Base-by-base conservation (phyloP, 2,888 invertebrate genomes). In the Schizaphis graminum region DNA sequence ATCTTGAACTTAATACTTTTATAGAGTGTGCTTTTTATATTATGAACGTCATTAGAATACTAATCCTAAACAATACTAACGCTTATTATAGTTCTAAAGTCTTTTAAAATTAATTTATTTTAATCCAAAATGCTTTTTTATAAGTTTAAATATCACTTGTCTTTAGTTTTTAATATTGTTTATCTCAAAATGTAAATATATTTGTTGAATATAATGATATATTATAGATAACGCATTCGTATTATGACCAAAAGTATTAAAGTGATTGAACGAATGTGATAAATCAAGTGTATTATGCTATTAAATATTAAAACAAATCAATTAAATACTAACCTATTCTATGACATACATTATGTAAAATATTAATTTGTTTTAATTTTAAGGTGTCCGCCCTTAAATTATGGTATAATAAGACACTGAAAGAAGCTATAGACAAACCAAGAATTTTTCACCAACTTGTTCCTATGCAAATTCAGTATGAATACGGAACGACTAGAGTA, bases 361-460 rank as follows among this genome's bases (percentile, higher is more conserved):
- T 35, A 77, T 13, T 77, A 35, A 77, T 3, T 47, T 16, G 11
- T 85, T 61, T 91, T 49, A 95, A 95, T 91, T 95, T 95, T 16
- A 95, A 98, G 98, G 96, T 97, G 4, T 96, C 97, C 57, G 96
- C 98, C 91, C 96, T 97, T 94, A 97, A 97, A 95, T 95, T 98
- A 1, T 96, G 97, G 96, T 97, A 97, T 94, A 97, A 97, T 16
- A 96, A 97, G 89, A 96, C 97, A 24, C 96, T 99, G 67, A 96
- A 97, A 85, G 96, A 97, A 91, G 97, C 98, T 0, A 96, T 98
- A 91, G 97, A 97, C 95, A 96, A 97, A 7, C 97, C 97, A 1
- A 97, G 99, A 90, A 95, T 99, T 24, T 99, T 99, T 96, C 99
- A 99, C 96, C 99, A 99, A 96, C 97, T 99, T 94, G 96, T 97